These are phyloP conservation scores for Siderastrea siderea DNA, from an alignment of 92 coral and sea anemone genomes.

Conservation along the genomic window DNA sequence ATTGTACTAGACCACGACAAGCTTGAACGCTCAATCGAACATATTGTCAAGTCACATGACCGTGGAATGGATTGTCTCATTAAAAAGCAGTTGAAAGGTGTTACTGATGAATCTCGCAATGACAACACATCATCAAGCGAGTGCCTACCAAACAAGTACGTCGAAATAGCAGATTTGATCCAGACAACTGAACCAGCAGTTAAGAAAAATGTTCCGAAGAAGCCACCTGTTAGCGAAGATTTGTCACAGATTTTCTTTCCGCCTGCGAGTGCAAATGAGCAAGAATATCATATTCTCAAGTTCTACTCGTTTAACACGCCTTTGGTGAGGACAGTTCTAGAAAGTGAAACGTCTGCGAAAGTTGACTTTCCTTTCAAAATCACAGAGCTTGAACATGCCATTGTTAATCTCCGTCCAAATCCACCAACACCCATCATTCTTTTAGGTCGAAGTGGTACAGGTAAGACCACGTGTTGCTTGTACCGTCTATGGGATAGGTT, in stretches of 20 bases:
- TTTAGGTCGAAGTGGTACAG: slow-evolving; percentile 98
- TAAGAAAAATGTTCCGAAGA: slow-evolving; percentile 30
- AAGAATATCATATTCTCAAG: slow-evolving; percentile 95
- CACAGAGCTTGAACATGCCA: slow-evolving; percentile 96
- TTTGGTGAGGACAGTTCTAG: slow-evolving; percentile 83
- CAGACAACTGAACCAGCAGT: not conserved
- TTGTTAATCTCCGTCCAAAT: slow-evolving; percentile 85
- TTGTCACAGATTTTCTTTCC: slow-evolving; percentile 80
- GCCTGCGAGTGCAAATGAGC: slow-evolving; percentile 96
- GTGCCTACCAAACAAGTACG: slow-evolving; percentile 49
- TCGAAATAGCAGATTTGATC: slow-evolving; percentile 22
- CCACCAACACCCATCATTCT: slow-evolving; percentile 84
- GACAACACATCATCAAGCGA: not conserved
- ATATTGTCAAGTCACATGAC: slow-evolving; percentile 85
- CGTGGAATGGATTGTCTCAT: slow-evolving; percentile 94
- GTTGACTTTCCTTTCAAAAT: slow-evolving; percentile 95
- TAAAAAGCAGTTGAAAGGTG: slow-evolving; percentile 86
- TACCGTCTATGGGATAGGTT: slow-evolving; percentile 94
- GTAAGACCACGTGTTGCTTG: slow-evolving; percentile 98
- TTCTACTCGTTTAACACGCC: slow-evolving; percentile 90
- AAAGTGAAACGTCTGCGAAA: slow-evolving; percentile 50
- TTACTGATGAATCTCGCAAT: slow-evolving; percentile 21
- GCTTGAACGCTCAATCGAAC: slow-evolving; percentile 82
- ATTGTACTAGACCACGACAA: slow-evolving; percentile 84
- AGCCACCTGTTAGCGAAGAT: slow-evolving; percentile 32